Percentiles rank a stretch among this genome's conserved stretches.
Conservation (phyloP, 2,888 invertebrate species). For the Elmis aenea region DNA sequence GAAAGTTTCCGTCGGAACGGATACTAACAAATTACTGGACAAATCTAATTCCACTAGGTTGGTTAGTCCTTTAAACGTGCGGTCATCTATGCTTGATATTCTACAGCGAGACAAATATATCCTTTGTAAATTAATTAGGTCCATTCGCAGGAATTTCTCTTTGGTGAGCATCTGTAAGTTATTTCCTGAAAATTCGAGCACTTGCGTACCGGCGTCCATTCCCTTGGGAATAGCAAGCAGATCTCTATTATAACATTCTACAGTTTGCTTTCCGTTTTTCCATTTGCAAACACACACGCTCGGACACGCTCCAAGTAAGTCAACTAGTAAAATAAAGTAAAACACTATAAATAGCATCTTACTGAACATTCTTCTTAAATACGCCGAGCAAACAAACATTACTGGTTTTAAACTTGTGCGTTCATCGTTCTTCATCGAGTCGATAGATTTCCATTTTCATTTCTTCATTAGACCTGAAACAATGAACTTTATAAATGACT, state of each 20-base stretch:
- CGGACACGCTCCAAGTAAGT: conserved; percentile 56
- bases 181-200: conserved; percentile 80
- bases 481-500: too few species aligned
- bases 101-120: conserved; percentile 76
- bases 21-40: conserved; percentile 72
- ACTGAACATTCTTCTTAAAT: too few species aligned
- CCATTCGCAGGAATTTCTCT: conserved; percentile 73
- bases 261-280: conserved; percentile 89
- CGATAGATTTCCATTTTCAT: too few species aligned
- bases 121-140: conserved; percentile 80
- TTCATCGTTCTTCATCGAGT: too few species aligned
- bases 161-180: conserved; percentile 72
- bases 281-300: conserved; percentile 81
- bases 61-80: conserved; percentile 77
- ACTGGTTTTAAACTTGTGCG: too few species aligned
- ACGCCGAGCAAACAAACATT: too few species aligned
- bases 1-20: conserved; percentile 75
- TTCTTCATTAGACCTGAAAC: too few species aligned
- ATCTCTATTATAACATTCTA: conserved; percentile 77
- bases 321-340: conserved; percentile 17
- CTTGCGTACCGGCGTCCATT: conserved; percentile 80
- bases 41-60: conserved; percentile 87
- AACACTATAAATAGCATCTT: too few species aligned
- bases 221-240: conserved; percentile 72
- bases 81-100: conserved; percentile 70